Evolutionary conservation across 2,113 vertebrate species (phyloP), one percentile per base, ranked within the genome.

Genomic region (Corydoras maculifer): DNA sequence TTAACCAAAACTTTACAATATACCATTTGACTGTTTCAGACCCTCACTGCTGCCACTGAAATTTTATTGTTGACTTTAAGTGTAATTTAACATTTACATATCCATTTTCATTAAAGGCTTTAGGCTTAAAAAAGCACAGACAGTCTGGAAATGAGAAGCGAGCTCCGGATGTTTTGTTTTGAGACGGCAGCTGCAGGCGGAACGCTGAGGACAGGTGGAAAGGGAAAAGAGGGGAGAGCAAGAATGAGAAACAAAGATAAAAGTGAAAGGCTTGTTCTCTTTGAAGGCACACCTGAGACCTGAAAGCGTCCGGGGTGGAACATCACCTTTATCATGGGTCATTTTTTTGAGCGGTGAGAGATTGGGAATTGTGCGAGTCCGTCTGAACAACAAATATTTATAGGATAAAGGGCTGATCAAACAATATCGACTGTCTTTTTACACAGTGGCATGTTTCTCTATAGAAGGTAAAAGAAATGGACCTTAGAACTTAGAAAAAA

Each of bases 201-300:
- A 32, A n/a, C 64, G 31, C 51, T 8, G 29, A 67, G 25, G 53
- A 67, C 51, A 57, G 30, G 31, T 29, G 15, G 6, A 53, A 58
- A 10, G 30, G 30, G n/a, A 18, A 62, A 35, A 14, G n/a, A 15
- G 9, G 49, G 13, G 58, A 48, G 48, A 57, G 31, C 12, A 10
- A 30, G 10, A 49, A 31, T 1, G 5, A 51, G 31, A 31, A 67
- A 15, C 30, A 35, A 55, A 72, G 63, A 75, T 75, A 58, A 72
- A 78, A 68, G 25, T 63, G 14, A 29, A 15, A 69, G 15, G 62
- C 62, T 30, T 66, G 30, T 60, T 73, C 43, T 69, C 49, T 78
- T 75, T 72, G 73, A 78, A 65, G 63, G 49, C 51, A 65, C 69
- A 75, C 69, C 58, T 68, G 77, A 78, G 65, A 75, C 64, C 50